phyloP scores from a whole-genome alignment of 2,888 invertebrate genomes.

The Xestoiulus laeticollis region DNA sequence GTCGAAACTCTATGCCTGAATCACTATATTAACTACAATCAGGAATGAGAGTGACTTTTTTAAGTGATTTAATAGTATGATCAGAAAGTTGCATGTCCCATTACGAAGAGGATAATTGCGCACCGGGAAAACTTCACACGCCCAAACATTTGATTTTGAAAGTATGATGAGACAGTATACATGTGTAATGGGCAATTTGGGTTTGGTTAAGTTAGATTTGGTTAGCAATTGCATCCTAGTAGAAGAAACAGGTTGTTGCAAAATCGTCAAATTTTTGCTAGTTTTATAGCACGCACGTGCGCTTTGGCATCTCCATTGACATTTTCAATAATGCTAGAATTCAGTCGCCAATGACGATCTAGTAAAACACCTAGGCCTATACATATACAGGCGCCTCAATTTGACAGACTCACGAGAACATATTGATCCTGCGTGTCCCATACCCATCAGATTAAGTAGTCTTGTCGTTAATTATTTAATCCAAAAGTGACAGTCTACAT shows the following conservation, averaged over 20 bases:
- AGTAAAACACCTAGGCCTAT: not conserved
- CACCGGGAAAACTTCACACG: too few relatives aligned
- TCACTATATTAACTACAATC: too few relatives aligned
- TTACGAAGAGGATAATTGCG: too few relatives aligned
- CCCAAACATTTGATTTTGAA: too few relatives aligned
- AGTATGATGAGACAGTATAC: too few relatives aligned
- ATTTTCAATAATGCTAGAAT: not conserved
- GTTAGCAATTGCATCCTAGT: too few relatives aligned
- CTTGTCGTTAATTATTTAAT: not conserved
- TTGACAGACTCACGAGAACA: not conserved
- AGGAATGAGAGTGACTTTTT: too few relatives aligned
- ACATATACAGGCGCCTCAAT: not conserved
- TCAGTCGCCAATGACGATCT: not conserved
- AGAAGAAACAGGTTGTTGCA: not conserved
- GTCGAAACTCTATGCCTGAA: too few relatives aligned
- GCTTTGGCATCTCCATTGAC: not conserved
- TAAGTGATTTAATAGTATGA: too few relatives aligned
- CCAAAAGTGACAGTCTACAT: conserved; percentile 8
- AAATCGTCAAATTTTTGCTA: not conserved
- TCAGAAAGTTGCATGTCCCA: too few relatives aligned
- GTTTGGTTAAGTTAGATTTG: too few relatives aligned
- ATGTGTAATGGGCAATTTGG: too few relatives aligned
- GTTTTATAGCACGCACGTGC: not conserved
- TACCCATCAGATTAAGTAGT: not conserved
- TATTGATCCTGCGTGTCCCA: not conserved